Percentiles rank a stretch among this genome's conserved stretches.
These are phyloP conservation scores for Aeoliscus strigatus DNA, from an alignment of 2,797 vertebrate species.

Conservation along the genomic window DNA sequence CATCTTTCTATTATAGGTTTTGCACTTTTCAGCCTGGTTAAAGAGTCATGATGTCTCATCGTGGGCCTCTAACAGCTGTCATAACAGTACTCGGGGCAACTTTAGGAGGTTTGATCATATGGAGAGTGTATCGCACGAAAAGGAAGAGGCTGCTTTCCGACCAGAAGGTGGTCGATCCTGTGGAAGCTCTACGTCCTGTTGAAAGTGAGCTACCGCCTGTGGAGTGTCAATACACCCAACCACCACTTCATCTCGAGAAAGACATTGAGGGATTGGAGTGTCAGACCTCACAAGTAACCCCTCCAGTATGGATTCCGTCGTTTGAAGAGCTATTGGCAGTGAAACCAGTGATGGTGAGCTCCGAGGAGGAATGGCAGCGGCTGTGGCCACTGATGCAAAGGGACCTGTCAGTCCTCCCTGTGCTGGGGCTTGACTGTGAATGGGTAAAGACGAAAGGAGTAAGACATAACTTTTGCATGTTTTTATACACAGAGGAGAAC, in stretches of 20 bases:
- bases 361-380: slow-evolving; percentile 80
- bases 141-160: slow-evolving; percentile 65
- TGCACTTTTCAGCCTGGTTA: slow-evolving; percentile 13
- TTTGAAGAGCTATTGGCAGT: slow-evolving; percentile 74
- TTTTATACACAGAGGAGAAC: slow-evolving; percentile 13
- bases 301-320: slow-evolving; percentile 47
- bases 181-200: slow-evolving; percentile 10
- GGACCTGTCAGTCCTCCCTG: slow-evolving; percentile 81
- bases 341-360: slow-evolving; percentile 79
- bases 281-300: slow-evolving; percentile 17
- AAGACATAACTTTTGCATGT: slow-evolving; percentile 53
- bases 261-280: slow-evolving; percentile 25
- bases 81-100: slow-evolving; percentile 82
- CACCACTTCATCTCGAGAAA: not conserved
- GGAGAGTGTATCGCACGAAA: slow-evolving; percentile 76
- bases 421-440: slow-evolving; percentile 96
- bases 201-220: slow-evolving; percentile 6
- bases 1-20: slow-evolving; percentile 22
- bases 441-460: slow-evolving; percentile 84
- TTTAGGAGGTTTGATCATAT: slow-evolving; percentile 83
- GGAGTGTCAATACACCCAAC: slow-evolving; percentile 1
- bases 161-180: slow-evolving; percentile 41
- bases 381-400: slow-evolving; percentile 79
- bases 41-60: slow-evolving; percentile 77
- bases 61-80: slow-evolving; percentile 74